A percentile compares a stretch with the other conserved stretches of the same genome.
These are phyloP conservation scores for Notolabrus celidotus DNA, from an alignment of 2,797 vertebrate genomes.

Conservation along the genomic window DNA sequence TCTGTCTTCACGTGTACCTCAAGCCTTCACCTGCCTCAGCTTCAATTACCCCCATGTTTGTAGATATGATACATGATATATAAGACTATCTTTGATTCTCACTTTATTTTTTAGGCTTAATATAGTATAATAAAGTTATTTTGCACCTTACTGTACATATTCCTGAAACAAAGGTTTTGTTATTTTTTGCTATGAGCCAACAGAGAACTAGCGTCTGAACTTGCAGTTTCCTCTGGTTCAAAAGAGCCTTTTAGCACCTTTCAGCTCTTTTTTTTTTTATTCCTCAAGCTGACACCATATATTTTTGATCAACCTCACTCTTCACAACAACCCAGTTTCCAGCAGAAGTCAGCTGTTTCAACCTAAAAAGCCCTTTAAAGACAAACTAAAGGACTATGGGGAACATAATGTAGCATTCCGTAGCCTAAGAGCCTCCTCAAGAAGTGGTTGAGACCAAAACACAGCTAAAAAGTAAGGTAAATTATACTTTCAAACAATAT, in stretches of 20 bases:
- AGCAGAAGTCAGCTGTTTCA: not conserved
- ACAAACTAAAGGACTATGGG: too few species aligned
- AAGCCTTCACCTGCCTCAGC: conserved; percentile 31
- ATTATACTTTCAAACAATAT: too few species aligned
- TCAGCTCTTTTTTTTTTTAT: not conserved
- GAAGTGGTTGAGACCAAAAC: conserved; percentile 5
- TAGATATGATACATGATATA: not conserved
- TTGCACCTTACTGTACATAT: too few species aligned
- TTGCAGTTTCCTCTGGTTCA: too few species aligned
- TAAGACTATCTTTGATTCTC: not conserved
- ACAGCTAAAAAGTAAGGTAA: not conserved
- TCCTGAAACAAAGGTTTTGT: too few species aligned
- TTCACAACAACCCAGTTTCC: conserved; percentile 1
- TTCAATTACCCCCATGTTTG: not conserved
- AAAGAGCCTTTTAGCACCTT: too few species aligned
- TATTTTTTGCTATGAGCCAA: too few species aligned
- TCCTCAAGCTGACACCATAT: not conserved
- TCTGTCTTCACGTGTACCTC: conserved; percentile 30
- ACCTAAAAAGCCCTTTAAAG: too few species aligned
- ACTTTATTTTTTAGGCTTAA: too few species aligned
- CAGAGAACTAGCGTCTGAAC: too few species aligned
- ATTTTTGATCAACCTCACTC: not conserved
- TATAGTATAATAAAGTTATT: too few species aligned
- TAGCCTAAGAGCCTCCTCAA: too few species aligned
- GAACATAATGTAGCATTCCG: not conserved